Conservation (phyloP, 1,140 invertebrate species). For the Pogonomyrmex californicus region DNA sequence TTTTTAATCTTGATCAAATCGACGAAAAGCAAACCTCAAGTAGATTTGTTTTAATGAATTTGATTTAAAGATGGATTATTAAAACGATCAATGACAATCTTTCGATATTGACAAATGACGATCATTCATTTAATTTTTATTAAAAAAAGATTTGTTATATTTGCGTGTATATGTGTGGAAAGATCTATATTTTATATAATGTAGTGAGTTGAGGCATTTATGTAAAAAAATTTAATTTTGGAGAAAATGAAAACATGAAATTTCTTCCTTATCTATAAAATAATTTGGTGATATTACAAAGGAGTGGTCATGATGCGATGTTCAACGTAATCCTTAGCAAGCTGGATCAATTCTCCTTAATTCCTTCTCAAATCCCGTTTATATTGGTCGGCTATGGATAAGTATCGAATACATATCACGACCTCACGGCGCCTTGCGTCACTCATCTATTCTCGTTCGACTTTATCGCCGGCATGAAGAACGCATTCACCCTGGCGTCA, state of each 20-base stretch:
- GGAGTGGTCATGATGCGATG: background rate
- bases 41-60: background rate
- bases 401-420: constrained; percentile 71
- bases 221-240: constrained; percentile 25
- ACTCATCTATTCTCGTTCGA: constrained; percentile 72
- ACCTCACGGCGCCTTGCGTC: constrained; percentile 73
- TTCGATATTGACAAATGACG: background rate
- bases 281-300: background rate
- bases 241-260: background rate
- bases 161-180: background rate
- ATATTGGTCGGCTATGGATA: constrained; percentile 47
- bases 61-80: background rate
- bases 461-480: constrained; percentile 61
- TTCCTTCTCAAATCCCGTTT: constrained; percentile 40
- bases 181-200: background rate
- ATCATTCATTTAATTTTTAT: constrained; percentile 14
- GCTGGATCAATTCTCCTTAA: constrained; percentile 18
- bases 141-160: background rate
- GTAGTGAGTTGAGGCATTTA: background rate
- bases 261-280: constrained; percentile 13
- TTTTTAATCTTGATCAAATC: background rate
- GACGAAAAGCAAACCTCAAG: background rate
- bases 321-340: background rate
- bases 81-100: background rate
- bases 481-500: constrained; percentile 56